These are phyloP conservation scores for Styela clava DNA, from an alignment of 23 tunicate genomes.

Conservation along the genomic window DNA sequence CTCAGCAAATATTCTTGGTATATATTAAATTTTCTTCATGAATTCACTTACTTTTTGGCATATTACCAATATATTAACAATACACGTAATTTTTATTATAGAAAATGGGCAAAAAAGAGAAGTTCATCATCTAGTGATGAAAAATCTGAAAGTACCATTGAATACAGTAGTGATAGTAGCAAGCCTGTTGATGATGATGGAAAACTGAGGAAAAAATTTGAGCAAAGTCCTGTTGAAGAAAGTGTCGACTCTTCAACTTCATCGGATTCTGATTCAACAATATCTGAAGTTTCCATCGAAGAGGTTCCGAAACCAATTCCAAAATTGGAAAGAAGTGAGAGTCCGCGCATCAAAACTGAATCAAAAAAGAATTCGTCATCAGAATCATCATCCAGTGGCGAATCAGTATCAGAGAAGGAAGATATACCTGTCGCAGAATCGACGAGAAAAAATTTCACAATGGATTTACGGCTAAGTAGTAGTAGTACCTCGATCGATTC, in stretches of 20 bases:
- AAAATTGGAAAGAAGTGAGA: not conserved
- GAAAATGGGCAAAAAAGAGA: not conserved
- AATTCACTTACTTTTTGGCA: too few species aligned
- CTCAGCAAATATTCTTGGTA: too few species aligned
- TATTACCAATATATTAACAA: too few species aligned
- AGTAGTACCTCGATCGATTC: not conserved
- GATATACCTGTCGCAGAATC: not conserved
- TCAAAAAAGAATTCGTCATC: not conserved
- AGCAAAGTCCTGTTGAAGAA: slow-evolving; percentile 9
- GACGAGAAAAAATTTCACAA: not conserved
- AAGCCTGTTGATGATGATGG: slow-evolving; percentile 1
- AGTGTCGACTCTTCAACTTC: slow-evolving; percentile 16
- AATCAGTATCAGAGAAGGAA: not conserved
- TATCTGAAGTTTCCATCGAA: not conserved
- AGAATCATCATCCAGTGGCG: not conserved
- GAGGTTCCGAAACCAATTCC: not conserved
- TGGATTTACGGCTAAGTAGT: not conserved
- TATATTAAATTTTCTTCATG: too few species aligned
- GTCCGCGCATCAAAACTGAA: not conserved
- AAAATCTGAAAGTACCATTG: slow-evolving; percentile 41
- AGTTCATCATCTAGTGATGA: not conserved
- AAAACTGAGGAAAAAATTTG: not conserved
- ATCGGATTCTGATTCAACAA: not conserved
- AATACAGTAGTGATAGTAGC: slow-evolving; percentile 76
- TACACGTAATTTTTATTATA: too few species aligned